Evolutionary conservation across 2,888 invertebrate genomes (phyloP).

Genomic region (Caenorhabditis drosophilae): DNA sequence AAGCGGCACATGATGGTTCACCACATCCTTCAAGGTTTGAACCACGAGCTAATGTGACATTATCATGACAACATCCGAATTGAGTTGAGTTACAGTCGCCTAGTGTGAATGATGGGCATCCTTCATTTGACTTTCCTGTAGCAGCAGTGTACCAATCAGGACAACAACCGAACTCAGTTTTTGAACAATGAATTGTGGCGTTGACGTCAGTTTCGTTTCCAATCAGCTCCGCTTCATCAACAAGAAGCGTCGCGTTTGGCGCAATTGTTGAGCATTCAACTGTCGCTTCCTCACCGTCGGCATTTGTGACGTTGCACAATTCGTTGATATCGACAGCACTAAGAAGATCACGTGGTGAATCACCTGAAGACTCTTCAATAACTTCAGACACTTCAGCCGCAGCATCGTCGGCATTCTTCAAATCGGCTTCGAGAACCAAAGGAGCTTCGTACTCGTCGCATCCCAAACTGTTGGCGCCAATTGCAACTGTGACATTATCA

Average conservation of each 20-base stretch:
- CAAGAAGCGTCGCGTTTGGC: conserved; percentile 40
- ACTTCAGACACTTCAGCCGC: conserved; percentile 24
- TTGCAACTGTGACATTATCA: conserved; percentile 82
- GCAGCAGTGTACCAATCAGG: conserved; percentile 69
- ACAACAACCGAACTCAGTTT: conserved; percentile 69
- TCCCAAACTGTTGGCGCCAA: conserved; percentile 59
- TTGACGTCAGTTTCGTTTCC: conserved; percentile 43
- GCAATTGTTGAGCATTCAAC: conserved; percentile 50
- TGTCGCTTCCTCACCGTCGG: conserved; percentile 50
- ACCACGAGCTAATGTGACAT: conserved; percentile 80
- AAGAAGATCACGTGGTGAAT: conserved; percentile 11
- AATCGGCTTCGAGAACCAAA: conserved; percentile 17
- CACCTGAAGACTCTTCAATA: conserved; percentile 34
- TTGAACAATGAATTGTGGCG: conserved; percentile 64
- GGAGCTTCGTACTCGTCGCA: conserved; percentile 49
- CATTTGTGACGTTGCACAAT: conserved; percentile 50
- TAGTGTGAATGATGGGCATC: conserved; percentile 62
- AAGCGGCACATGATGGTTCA: conserved; percentile 68
- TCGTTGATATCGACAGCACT: not conserved
- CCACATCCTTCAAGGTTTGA: conserved; percentile 82
- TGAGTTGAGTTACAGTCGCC: conserved; percentile 72
- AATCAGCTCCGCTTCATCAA: conserved; percentile 27
- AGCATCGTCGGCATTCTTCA: conserved; percentile 9
- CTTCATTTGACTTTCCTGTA: conserved; percentile 62
- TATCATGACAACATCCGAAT: conserved; percentile 90